Percentiles rank a stretch among this genome's conserved stretches.
Evolutionary conservation across 2,113 vertebrate genomes (phyloP).

Genomic region (Triplophysa tibetana): DNA sequence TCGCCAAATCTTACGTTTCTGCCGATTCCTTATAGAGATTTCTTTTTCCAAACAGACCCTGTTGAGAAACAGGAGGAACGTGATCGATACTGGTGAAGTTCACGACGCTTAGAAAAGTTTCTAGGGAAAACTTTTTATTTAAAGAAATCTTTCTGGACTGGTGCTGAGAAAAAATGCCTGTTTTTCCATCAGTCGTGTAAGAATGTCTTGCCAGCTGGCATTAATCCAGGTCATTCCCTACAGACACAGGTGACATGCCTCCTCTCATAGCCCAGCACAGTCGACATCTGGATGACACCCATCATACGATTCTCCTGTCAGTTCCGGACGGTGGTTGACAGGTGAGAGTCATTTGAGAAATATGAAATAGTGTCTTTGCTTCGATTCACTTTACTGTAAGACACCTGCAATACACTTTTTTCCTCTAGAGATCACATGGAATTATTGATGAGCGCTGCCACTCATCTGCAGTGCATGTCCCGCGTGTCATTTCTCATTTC

Average conservation of each 20-base stretch:
- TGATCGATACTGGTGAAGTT: constrained; percentile 35
- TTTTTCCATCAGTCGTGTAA: not conserved
- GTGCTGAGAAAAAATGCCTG: constrained; percentile 9
- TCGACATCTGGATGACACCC: constrained; percentile 40
- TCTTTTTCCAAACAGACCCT: constrained; percentile 1
- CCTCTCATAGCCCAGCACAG: constrained; percentile 22
- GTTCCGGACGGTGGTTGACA: constrained; percentile 37
- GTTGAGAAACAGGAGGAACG: constrained; percentile 48
- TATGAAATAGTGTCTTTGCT: constrained; percentile 35
- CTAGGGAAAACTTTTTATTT: not conserved
- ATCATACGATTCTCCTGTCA: constrained; percentile 40
- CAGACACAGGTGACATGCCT: constrained; percentile 2
- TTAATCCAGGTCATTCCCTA: constrained; percentile 35
- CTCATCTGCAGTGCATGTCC: constrained; percentile 54
- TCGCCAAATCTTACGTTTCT: constrained; percentile 39
- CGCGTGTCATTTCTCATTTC: constrained; percentile 51
- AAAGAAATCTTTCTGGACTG: not conserved
- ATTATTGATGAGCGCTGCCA: constrained; percentile 64
- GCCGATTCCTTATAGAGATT: constrained; percentile 47
- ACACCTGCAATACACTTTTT: constrained; percentile 52
- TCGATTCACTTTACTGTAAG: constrained; percentile 49
- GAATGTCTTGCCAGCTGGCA: constrained; percentile 30
- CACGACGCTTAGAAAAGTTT: constrained; percentile 46
- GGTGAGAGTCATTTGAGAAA: constrained; percentile 41
- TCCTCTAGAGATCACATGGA: constrained; percentile 57